Conservation (phyloP, 2,113 vertebrate genomes). For the Phalacrocorax aristotelis region DNA sequence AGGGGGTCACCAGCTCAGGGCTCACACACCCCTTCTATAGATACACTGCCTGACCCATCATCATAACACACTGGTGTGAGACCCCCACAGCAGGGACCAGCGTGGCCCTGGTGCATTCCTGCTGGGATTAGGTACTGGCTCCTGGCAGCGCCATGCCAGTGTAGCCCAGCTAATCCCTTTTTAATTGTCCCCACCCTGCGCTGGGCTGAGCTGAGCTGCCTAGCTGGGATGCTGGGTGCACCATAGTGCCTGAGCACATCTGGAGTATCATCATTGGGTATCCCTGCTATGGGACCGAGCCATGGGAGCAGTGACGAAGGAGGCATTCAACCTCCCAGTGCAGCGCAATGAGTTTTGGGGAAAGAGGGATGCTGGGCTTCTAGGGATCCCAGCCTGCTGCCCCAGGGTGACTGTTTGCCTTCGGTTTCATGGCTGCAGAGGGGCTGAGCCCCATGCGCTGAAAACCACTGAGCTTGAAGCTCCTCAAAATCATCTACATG, state of each 20-base stretch:
- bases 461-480: not conserved
- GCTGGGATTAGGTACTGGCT: not conserved
- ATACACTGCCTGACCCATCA: not conserved
- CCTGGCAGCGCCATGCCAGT: not conserved
- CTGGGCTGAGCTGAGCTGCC: not conserved
- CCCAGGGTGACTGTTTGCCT: fast-evolving
- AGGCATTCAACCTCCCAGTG: not conserved
- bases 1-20: not conserved
- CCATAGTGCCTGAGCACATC: fast-evolving
- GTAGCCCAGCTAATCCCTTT: slow-evolving; percentile 21
- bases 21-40: not conserved
- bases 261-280: fast-evolving
- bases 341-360: not conserved
- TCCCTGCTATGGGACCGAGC: not conserved
- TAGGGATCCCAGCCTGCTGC: not conserved
- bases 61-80: fast-evolving
- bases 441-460: fast-evolving
- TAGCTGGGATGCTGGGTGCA: not conserved
- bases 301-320: not conserved
- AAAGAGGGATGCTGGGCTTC: not conserved
- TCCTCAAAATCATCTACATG: not conserved
- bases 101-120: not conserved
- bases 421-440: fast-evolving
- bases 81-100: not conserved
- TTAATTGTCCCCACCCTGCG: not conserved